phyloP scores from a whole-genome alignment of 2,888 invertebrate genomes.

The Volucella inanis region DNA sequence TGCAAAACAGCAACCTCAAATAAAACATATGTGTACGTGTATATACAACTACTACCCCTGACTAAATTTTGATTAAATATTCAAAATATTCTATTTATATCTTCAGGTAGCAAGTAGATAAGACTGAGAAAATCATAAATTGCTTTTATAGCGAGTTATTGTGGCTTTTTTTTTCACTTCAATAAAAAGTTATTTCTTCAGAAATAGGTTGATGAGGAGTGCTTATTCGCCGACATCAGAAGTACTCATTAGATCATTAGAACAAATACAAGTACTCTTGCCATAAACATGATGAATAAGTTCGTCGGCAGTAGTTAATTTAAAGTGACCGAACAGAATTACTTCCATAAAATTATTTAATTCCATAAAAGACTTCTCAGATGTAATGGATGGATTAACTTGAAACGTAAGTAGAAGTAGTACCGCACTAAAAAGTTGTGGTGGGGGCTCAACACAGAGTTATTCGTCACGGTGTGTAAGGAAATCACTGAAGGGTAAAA shows the following conservation, averaged over 20 bases:
- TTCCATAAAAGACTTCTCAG: neutral
- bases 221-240: neutral
- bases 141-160: constrained; percentile 36
- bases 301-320: constrained; percentile 13
- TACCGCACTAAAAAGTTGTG: neutral
- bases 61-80: constrained; percentile 28
- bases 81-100: constrained; percentile 45
- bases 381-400: neutral
- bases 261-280: too few relatives aligned
- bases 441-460: neutral
- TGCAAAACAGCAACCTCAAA: constrained; percentile 46
- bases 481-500: constrained; percentile 11
- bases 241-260: neutral
- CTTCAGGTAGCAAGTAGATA: constrained; percentile 23
- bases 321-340: constrained; percentile 16
- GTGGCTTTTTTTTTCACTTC: neutral
- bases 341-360: too few relatives aligned
- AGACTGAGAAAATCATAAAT: constrained; percentile 16
- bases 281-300: neutral
- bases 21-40: constrained; percentile 20
- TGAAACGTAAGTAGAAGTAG: neutral
- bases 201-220: neutral
- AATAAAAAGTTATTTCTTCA: neutral
- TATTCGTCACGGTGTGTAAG: constrained; percentile 23
- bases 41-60: neutral